These are phyloP conservation scores for Campoletis raptor DNA, from an alignment of 2,888 invertebrate species.

Conservation along the genomic window DNA sequence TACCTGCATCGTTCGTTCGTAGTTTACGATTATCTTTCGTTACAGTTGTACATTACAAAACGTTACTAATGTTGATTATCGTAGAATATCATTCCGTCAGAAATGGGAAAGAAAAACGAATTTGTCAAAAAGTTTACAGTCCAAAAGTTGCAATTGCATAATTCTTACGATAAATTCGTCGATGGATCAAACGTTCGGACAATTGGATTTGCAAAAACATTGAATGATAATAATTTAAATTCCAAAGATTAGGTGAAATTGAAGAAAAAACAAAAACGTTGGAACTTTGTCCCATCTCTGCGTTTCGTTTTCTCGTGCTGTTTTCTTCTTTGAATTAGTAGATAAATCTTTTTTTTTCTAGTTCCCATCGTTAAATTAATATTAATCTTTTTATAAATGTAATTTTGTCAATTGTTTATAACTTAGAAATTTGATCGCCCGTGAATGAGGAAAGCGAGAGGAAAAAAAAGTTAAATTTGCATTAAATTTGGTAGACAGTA, in stretches of 20 bases:
- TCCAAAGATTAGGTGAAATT: neutral
- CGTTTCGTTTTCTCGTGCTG: neutral
- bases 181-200: neutral
- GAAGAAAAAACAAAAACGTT: neutral
- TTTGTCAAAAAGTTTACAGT: neutral
- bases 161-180: neutral
- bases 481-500: constrained; percentile 49
- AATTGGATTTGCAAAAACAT: neutral
- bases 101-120: constrained; percentile 15
- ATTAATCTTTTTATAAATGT: neutral
- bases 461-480: constrained; percentile 9
- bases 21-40: constrained; percentile 50
- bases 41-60: constrained; percentile 32
- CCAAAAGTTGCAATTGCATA: neutral
- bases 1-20: constrained; percentile 7
- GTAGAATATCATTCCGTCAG: constrained; percentile 25
- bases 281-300: neutral
- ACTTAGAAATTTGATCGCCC: neutral
- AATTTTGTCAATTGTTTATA: neutral
- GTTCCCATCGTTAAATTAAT: neutral
- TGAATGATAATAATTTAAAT: neutral
- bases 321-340: constrained; percentile 1
- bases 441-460: neutral
- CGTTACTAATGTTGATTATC: constrained; percentile 23
- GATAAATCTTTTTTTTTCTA: neutral